phyloP scores from a whole-genome alignment of 2,113 vertebrate genomes.

The Xyrauchen texanus region DNA sequence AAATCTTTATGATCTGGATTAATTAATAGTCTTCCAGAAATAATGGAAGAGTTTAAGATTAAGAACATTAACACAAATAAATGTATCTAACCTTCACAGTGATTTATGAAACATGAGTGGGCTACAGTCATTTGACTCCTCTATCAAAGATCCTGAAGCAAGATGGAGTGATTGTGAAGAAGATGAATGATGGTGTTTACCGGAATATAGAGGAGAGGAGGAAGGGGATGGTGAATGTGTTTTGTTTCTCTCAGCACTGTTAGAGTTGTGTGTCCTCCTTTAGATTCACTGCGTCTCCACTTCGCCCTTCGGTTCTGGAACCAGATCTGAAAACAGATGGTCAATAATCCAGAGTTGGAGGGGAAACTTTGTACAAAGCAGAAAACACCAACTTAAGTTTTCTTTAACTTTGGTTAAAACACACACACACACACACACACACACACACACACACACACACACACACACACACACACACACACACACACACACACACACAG shows the following conservation, averaged over 20 bases:
- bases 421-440: too few species aligned
- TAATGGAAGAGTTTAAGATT: too few species aligned
- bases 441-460: too few species aligned
- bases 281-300: conserved; percentile 55
- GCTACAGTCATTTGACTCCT: background rate
- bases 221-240: background rate
- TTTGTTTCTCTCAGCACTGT: background rate
- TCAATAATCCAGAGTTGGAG: background rate
- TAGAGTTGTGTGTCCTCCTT: conserved; percentile 6
- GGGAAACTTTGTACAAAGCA: too few species aligned
- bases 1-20: too few species aligned
- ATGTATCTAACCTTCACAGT: background rate
- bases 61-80: too few species aligned
- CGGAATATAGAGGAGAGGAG: conserved; percentile 4
- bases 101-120: background rate
- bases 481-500: too few species aligned
- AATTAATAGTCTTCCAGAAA: too few species aligned
- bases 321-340: conserved; percentile 55
- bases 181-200: conserved; percentile 9
- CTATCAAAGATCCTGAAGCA: background rate
- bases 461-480: too few species aligned
- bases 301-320: conserved; percentile 64
- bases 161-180: background rate
- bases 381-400: too few species aligned
- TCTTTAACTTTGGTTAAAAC: too few species aligned